Conservation (phyloP, 2,113 vertebrate genomes). For the Corythoichthys haematopterus region DNA sequence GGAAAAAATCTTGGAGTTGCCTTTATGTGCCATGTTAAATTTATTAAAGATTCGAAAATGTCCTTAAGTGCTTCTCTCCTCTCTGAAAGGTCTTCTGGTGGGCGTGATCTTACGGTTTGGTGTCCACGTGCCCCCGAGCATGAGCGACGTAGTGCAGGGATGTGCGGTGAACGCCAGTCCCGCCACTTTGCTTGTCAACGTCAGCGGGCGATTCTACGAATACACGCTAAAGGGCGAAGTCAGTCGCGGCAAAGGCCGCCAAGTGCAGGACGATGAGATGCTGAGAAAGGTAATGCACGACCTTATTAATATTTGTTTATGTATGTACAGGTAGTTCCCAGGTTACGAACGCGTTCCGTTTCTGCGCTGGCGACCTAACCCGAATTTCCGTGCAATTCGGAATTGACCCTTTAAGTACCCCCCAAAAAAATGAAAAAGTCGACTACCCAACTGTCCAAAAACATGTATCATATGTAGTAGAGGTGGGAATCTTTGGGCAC, state of each 20-base stretch:
- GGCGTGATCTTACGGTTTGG: constrained; percentile 90
- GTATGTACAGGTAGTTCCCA: background rate
- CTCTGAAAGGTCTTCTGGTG: constrained; percentile 80
- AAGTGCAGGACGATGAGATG: constrained; percentile 91
- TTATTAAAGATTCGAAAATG: too few species aligned
- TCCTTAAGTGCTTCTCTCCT: background rate
- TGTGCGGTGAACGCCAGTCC: constrained; percentile 88
- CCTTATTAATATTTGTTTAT: background rate
- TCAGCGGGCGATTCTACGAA: constrained; percentile 91
- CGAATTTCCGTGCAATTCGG: too few species aligned
- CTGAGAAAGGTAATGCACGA: constrained; percentile 83
- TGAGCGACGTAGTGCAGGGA: constrained; percentile 79
- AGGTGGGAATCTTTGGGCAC: too few species aligned
- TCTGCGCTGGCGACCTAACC: too few species aligned
- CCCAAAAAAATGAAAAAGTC: too few species aligned
- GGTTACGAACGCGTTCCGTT: too few species aligned
- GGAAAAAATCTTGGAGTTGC: too few species aligned
- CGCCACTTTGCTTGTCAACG: constrained; percentile 85
- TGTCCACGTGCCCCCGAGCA: constrained; percentile 83
- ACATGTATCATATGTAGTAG: too few species aligned
- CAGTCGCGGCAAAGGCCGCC: constrained; percentile 79
- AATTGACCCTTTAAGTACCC: too few species aligned
- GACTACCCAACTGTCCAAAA: too few species aligned
- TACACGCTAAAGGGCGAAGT: constrained; percentile 93
- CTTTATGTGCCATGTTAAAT: too few species aligned